Conservation (phyloP, 2,888 invertebrate species). For the Plebejus melissa region DNA sequence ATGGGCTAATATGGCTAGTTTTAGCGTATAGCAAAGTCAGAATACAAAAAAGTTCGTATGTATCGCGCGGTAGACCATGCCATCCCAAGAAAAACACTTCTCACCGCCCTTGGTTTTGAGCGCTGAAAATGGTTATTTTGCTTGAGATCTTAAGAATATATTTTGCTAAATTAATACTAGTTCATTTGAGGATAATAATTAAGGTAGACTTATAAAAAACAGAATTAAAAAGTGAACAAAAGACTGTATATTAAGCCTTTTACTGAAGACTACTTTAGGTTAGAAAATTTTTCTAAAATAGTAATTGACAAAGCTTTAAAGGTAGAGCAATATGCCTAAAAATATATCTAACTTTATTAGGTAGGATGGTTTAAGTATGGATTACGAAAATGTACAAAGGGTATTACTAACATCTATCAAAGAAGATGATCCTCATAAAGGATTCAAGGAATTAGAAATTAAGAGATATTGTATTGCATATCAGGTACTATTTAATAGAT, state of each 20-base stretch:
- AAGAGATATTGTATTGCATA: background rate
- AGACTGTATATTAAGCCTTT: background rate
- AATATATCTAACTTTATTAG: background rate
- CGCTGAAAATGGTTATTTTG: too few relatives aligned
- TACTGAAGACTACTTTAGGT: background rate
- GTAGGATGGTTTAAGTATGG: too few relatives aligned
- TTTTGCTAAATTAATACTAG: too few relatives aligned
- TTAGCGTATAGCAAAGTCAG: too few relatives aligned
- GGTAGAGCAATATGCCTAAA: background rate
- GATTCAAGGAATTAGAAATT: background rate
- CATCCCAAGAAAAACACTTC: too few relatives aligned
- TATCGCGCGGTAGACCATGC: too few relatives aligned
- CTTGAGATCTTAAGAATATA: too few relatives aligned
- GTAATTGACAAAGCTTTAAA: background rate
- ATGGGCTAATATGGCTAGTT: too few relatives aligned
- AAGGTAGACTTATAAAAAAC: background rate
- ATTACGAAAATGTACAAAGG: background rate
- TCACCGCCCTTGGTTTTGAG: too few relatives aligned
- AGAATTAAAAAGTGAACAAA: background rate
- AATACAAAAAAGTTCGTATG: too few relatives aligned
- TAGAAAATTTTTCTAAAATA: conserved; percentile 6
- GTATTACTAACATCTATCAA: background rate
- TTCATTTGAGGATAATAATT: background rate
- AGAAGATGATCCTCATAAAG: background rate
- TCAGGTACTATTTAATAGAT: too few relatives aligned